A percentile compares a stretch with the other conserved stretches of the same genome.
Conservation (phyloP, 2,888 invertebrate genomes). For the Melitaea athalia region DNA sequence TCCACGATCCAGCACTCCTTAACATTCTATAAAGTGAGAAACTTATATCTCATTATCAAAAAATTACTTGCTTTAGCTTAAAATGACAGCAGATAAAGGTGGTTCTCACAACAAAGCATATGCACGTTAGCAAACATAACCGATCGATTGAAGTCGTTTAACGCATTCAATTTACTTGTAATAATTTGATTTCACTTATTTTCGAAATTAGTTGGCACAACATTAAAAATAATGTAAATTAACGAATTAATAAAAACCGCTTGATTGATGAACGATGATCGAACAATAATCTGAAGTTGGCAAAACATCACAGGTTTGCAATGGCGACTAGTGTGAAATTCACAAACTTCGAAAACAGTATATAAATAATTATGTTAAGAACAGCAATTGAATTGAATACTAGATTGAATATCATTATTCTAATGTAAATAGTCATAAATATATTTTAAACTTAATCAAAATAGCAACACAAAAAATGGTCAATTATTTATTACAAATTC, state of each 20-base stretch:
- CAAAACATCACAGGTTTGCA: conserved; percentile 52
- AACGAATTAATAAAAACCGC: conserved; percentile 73
- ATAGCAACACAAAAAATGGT: background rate
- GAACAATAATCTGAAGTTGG: conserved; percentile 77
- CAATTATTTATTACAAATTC: too few species aligned
- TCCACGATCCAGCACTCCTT: conserved; percentile 49
- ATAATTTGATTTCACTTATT: conserved; percentile 56
- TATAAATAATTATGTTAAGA: background rate
- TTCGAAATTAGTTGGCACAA: conserved; percentile 66
- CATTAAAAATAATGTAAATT: conserved; percentile 65
- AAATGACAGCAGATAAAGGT: conserved; percentile 81
- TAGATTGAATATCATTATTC: background rate
- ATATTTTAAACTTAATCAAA: background rate
- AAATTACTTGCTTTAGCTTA: conserved; percentile 71
- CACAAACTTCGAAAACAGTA: conserved; percentile 16
- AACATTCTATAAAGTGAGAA: conserved; percentile 60
- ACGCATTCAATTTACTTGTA: conserved; percentile 51
- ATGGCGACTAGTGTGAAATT: conserved; percentile 51
- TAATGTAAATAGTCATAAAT: background rate
- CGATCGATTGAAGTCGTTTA: conserved; percentile 54
- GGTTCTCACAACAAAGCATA: conserved; percentile 82
- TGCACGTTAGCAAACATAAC: conserved; percentile 75
- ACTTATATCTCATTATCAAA: conserved; percentile 77
- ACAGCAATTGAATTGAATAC: background rate
- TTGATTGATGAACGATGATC: conserved; percentile 78